These are phyloP conservation scores for Rhyzopertha dominica DNA, from an alignment of 1,140 invertebrate species.

Conservation along the genomic window DNA sequence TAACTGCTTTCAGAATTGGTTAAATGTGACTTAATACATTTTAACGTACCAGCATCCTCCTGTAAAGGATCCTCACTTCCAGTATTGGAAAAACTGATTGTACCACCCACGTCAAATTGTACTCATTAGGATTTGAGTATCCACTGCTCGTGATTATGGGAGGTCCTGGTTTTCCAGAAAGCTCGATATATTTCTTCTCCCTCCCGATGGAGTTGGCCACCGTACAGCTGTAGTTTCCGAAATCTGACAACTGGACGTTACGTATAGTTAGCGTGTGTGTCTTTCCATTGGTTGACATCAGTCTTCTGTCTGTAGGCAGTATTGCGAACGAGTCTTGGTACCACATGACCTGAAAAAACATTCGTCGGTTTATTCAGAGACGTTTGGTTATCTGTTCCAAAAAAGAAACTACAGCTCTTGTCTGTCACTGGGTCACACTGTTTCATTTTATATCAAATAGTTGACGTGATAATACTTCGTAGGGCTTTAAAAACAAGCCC, in stretches of 20 bases:
- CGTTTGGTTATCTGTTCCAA: too few species aligned
- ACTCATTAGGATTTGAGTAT: conserved; percentile 53
- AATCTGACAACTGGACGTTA: conserved; percentile 48
- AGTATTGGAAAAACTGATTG: conserved; percentile 61
- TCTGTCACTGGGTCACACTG: too few species aligned
- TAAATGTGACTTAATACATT: conserved; percentile 2
- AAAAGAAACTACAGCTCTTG: too few species aligned
- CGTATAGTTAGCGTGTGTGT: conserved; percentile 47
- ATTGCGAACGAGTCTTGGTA: conserved; percentile 50
- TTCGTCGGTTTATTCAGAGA: too few species aligned
- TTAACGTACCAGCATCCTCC: conserved; percentile 55
- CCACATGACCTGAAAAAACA: conserved; percentile 42
- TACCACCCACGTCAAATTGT: conserved; percentile 58
- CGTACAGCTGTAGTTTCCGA: conserved; percentile 59
- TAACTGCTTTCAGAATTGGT: conserved; percentile 1
- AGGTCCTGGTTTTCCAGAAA: conserved; percentile 61
- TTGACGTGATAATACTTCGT: too few species aligned
- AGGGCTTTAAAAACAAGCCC: too few species aligned
- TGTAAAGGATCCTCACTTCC: conserved; percentile 58
- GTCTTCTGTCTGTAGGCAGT: conserved; percentile 47
- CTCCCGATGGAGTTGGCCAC: conserved; percentile 65
- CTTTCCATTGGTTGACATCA: conserved; percentile 47
- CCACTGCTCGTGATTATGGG: conserved; percentile 58
- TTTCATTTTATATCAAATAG: too few species aligned
- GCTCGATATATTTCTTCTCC: conserved; percentile 59